These are phyloP conservation scores for Thaleichthys pacificus DNA, from an alignment of 2,797 vertebrate species.

Conservation along the genomic window DNA sequence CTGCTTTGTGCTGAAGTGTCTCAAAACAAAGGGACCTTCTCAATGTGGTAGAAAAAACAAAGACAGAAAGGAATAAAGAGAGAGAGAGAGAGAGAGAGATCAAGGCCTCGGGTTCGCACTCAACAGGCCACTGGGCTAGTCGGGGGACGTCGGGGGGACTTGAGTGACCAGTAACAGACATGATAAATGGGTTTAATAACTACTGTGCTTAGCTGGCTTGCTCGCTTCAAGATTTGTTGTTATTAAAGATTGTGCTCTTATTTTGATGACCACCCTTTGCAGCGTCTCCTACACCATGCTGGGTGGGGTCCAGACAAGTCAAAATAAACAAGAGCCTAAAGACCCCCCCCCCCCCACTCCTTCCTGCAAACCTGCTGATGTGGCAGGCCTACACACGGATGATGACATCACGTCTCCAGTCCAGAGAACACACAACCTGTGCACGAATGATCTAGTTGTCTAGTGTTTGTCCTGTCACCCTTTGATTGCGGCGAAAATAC, in stretches of 20 bases:
- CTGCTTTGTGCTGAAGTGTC: conserved; percentile 32
- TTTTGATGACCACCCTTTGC: conserved; percentile 65
- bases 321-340: conserved; percentile 60
- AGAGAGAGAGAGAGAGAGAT: conserved; percentile 7
- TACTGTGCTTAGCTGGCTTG: conserved; percentile 62
- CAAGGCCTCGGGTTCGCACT: conserved; percentile 49
- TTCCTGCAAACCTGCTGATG: conserved; percentile 52
- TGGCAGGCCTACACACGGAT: conserved; percentile 55
- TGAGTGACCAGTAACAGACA: conserved; percentile 57
- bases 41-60: conserved; percentile 18
- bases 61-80: conserved; percentile 6
- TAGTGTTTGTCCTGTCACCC: conserved; percentile 43
- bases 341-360: conserved; percentile 2
- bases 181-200: conserved; percentile 80
- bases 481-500: conserved; percentile 42
- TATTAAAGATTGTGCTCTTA: conserved; percentile 70
- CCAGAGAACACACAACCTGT: conserved; percentile 22
- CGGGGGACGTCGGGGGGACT: conserved; percentile 13
- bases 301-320: conserved; percentile 55
- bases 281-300: conserved; percentile 52
- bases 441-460: conserved; percentile 23
- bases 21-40: conserved; percentile 44
- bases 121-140: conserved; percentile 45
- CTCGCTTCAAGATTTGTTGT: conserved; percentile 69
- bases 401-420: conserved; percentile 51